These are phyloP conservation scores for Galemys pyrenaicus DNA, from an alignment of 2,113 vertebrate genomes.

Conservation along the genomic window DNA sequence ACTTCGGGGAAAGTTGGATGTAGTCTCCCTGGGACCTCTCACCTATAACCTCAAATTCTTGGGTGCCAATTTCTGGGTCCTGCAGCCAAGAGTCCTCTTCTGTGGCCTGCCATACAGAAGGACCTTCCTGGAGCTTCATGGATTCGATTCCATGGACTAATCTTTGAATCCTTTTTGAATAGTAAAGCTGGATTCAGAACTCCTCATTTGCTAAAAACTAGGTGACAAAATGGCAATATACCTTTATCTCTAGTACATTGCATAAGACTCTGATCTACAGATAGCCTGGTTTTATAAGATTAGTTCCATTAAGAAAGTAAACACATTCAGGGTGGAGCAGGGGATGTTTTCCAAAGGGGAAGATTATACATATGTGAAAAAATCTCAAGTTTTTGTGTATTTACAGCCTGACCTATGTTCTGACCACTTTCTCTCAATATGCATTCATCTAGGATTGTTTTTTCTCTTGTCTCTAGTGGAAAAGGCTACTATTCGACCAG, in stretches of 20 bases:
- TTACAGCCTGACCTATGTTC: background rate
- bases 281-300: background rate
- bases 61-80: background rate
- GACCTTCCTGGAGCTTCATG: background rate
- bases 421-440: background rate
- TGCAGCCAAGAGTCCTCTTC: background rate
- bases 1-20: background rate
- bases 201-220: background rate
- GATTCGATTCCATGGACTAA: background rate
- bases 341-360: background rate
- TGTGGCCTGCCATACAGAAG: background rate
- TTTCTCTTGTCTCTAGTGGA: slow-evolving; percentile 86
- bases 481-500: slow-evolving; percentile 94
- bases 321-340: background rate
- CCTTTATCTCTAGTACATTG: slow-evolving; percentile 13
- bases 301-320: background rate
- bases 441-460: slow-evolving; percentile 14
- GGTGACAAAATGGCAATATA: slow-evolving; percentile 14
- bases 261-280: background rate
- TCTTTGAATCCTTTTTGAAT: slow-evolving; percentile 10
- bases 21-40: background rate
- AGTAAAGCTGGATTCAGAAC: background rate
- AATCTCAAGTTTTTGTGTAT: background rate
- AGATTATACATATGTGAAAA: slow-evolving; percentile 31
- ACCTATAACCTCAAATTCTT: background rate